Conservation (phyloP, 2,888 invertebrate species). For the Lordiphosa andalusiaca region DNA sequence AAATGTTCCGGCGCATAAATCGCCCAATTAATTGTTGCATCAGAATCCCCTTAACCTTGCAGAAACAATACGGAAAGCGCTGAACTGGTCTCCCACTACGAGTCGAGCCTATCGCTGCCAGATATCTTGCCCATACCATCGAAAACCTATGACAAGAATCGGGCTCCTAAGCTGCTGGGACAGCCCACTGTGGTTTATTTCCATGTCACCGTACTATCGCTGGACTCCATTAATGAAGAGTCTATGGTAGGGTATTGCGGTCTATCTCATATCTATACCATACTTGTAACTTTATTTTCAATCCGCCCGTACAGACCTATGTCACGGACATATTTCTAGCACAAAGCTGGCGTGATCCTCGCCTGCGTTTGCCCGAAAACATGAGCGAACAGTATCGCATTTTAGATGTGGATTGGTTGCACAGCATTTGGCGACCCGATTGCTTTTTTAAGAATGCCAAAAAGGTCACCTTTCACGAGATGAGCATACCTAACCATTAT, state of each 20-base stretch:
- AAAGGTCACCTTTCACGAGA: slow-evolving; percentile 95
- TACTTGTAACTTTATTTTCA: not conserved
- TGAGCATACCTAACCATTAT: slow-evolving; percentile 96
- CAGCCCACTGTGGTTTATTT: slow-evolving; percentile 94
- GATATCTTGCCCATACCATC: slow-evolving; percentile 92
- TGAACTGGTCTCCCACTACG: slow-evolving; percentile 80
- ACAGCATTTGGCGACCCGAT: slow-evolving; percentile 95
- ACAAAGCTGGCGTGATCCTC: slow-evolving; percentile 95
- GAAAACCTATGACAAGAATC: slow-evolving; percentile 93
- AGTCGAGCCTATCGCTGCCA: slow-evolving; percentile 87
- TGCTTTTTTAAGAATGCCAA: slow-evolving; percentile 97
- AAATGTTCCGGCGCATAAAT: slow-evolving; percentile 2
- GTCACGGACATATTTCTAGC: slow-evolving; percentile 95
- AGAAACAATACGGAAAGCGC: slow-evolving; percentile 80
- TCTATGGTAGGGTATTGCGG: slow-evolving; percentile 84
- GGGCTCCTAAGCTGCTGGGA: slow-evolving; percentile 91
- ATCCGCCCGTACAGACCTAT: slow-evolving; percentile 85
- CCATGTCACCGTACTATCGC: slow-evolving; percentile 92
- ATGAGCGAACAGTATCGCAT: slow-evolving; percentile 96
- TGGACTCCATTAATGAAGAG: slow-evolving; percentile 97
- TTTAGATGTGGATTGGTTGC: slow-evolving; percentile 93
- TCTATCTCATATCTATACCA: not conserved
- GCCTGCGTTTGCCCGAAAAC: slow-evolving; percentile 93
- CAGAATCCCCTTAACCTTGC: slow-evolving; percentile 38
- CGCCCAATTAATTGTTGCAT: slow-evolving; percentile 43